Conservation (phyloP, 2,113 vertebrate genomes). For the Bufo gargarizans region DNA sequence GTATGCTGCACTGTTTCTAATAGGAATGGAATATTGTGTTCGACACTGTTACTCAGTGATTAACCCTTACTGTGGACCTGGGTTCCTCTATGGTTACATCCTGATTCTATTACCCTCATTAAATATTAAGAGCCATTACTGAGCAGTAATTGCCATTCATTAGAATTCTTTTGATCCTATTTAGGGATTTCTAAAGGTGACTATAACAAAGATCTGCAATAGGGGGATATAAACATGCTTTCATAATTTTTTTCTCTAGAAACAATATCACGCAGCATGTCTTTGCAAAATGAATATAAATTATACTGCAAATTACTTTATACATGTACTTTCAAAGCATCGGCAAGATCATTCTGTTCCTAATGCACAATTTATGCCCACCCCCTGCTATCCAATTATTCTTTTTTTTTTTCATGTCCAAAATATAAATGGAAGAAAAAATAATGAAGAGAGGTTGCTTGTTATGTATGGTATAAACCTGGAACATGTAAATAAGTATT, state of each 20-base stretch:
- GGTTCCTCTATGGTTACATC: neutral
- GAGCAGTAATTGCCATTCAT: conserved; percentile 13
- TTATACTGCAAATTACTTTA: conserved; percentile 16
- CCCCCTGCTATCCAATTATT: conserved; percentile 13
- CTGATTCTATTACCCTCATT: conserved; percentile 10
- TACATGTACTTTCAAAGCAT: conserved; percentile 21
- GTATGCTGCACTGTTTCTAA: neutral
- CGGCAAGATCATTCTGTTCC: conserved; percentile 3
- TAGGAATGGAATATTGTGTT: neutral
- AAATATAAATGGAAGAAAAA: conserved; percentile 13
- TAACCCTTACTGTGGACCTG: neutral
- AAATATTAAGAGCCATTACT: conserved; percentile 12
- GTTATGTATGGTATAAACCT: neutral
- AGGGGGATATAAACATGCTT: conserved; percentile 8
- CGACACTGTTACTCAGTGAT: neutral
- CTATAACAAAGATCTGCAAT: conserved; percentile 11
- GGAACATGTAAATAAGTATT: conserved; percentile 1
- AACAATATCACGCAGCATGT: conserved; percentile 32
- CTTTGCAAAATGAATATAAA: conserved; percentile 30
- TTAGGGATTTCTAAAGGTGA: conserved; percentile 24
- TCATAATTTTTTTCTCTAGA: neutral
- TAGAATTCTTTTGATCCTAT: conserved; percentile 18
- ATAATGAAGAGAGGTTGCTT: conserved; percentile 1
- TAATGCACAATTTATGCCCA: neutral
- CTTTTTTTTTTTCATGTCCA: conserved; percentile 2